phyloP scores from a whole-genome alignment of 2,888 invertebrate genomes.

The Apotomis betuletana region DNA sequence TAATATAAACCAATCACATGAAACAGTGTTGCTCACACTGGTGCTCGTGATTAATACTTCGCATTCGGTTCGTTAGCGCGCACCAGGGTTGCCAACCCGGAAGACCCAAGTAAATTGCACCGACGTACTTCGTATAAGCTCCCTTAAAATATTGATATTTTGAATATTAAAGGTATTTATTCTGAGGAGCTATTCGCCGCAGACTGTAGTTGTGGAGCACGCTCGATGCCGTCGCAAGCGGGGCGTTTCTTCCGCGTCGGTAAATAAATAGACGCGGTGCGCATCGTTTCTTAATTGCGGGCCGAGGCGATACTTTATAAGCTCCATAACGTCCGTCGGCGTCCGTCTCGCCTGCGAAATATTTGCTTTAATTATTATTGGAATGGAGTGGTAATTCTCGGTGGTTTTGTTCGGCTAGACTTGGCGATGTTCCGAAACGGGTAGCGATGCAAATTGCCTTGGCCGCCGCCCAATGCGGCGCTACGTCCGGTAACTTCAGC shows the following conservation, averaged over 20 bases:
- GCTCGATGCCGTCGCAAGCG: slow-evolving; percentile 78
- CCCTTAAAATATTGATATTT: slow-evolving; percentile 80
- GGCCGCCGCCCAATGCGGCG: slow-evolving; percentile 82
- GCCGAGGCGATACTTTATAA: slow-evolving; percentile 80
- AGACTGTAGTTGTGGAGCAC: slow-evolving; percentile 58
- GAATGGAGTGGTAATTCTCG: slow-evolving; percentile 82
- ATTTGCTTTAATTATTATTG: slow-evolving; percentile 84
- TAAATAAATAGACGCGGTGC: slow-evolving; percentile 80
- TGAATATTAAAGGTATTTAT: slow-evolving; percentile 80
- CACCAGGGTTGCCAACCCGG: slow-evolving; percentile 73
- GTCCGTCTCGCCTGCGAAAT: slow-evolving; percentile 78
- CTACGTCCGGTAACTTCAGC: slow-evolving; percentile 66
- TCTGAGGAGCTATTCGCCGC: slow-evolving; percentile 63
- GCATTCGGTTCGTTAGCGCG: slow-evolving; percentile 64
- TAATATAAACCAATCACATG: slow-evolving; percentile 31
- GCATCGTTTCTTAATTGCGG: slow-evolving; percentile 81
- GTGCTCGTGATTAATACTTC: slow-evolving; percentile 46
- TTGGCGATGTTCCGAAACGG: slow-evolving; percentile 84
- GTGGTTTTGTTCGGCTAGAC: slow-evolving; percentile 84
- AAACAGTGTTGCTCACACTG: slow-evolving; percentile 47
- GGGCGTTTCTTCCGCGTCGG: slow-evolving; percentile 80
- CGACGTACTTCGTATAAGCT: slow-evolving; percentile 76
- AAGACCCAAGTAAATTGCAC: slow-evolving; percentile 68
- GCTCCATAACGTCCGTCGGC: slow-evolving; percentile 80
- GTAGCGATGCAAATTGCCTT: slow-evolving; percentile 84